A percentile compares a stretch with the other conserved stretches of the same genome.
These are phyloP conservation scores for Eumaeus atala DNA, from an alignment of 1,140 invertebrate genomes.

Conservation along the genomic window DNA sequence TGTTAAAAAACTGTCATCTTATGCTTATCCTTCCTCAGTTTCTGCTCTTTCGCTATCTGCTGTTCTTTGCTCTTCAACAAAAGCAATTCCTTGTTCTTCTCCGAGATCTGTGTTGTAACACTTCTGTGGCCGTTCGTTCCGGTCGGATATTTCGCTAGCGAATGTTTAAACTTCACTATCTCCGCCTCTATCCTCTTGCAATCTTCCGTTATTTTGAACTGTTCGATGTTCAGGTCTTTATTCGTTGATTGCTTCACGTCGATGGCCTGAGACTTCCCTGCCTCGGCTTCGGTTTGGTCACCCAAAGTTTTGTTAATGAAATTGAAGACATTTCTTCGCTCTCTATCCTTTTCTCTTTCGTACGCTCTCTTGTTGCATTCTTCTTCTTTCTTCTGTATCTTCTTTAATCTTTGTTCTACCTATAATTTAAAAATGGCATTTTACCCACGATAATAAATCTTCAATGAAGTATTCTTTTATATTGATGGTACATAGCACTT, in stretches of 20 bases:
- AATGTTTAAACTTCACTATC: slow-evolving; percentile 78
- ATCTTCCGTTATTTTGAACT: slow-evolving; percentile 83
- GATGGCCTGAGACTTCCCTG: slow-evolving; percentile 27
- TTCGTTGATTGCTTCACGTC: slow-evolving; percentile 77
- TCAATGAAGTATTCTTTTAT: not conserved
- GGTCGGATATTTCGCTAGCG: slow-evolving; percentile 76
- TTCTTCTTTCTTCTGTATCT: slow-evolving; percentile 79
- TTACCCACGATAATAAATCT: too few relatives aligned
- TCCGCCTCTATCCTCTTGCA: slow-evolving; percentile 81
- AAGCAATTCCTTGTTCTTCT: slow-evolving; percentile 77
- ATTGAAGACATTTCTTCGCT: slow-evolving; percentile 83
- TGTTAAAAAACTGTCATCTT: slow-evolving; percentile 65
- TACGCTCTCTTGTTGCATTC: slow-evolving; percentile 77
- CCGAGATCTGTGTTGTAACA: slow-evolving; percentile 75
- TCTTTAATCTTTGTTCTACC: slow-evolving; percentile 81
- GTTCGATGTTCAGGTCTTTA: slow-evolving; percentile 83
- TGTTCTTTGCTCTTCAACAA: slow-evolving; percentile 77
- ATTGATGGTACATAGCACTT: slow-evolving; percentile 24
- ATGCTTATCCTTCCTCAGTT: slow-evolving; percentile 77
- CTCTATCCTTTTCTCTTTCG: slow-evolving; percentile 74
- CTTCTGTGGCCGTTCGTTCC: slow-evolving; percentile 76
- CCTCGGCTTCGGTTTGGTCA: slow-evolving; percentile 34
- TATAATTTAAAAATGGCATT: slow-evolving; percentile 60
- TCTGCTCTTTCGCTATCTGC: slow-evolving; percentile 81
- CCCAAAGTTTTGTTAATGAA: slow-evolving; percentile 85